Conservation (phyloP, 2,797 vertebrate species). For the Hydrophis major region DNA sequence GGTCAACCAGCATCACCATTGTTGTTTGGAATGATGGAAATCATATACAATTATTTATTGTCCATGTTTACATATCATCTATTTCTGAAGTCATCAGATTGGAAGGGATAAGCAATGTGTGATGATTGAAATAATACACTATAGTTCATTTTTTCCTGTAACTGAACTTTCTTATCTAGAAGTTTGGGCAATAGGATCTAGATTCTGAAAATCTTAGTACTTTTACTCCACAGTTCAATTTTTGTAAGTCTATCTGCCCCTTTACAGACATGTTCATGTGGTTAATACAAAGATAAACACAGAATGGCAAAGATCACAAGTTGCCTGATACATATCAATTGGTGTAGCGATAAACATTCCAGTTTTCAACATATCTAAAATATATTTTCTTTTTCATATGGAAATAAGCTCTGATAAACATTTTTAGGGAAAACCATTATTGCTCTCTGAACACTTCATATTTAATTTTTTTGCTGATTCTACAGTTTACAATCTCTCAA, state of each 20-base stretch:
- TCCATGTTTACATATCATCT: background rate
- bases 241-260: constrained; percentile 10
- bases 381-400: background rate
- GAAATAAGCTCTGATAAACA: background rate
- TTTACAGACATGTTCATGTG: background rate
- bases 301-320: background rate
- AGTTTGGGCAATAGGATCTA: background rate
- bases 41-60: background rate
- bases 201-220: background rate
- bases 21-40: background rate
- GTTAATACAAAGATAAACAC: background rate
- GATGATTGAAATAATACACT: background rate
- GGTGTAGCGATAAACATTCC: constrained; percentile 18
- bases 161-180: background rate
- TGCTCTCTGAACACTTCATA: background rate
- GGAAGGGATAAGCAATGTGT: background rate
- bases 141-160: background rate
- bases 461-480: background rate
- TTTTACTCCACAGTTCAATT: background rate
- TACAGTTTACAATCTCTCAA: background rate
- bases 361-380: background rate
- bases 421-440: background rate
- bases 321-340: background rate
- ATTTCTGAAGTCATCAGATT: background rate
- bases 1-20: background rate